Evolutionary conservation across 2,797 vertebrate species (phyloP), one percentile per base, ranked within the genome.

Genomic region (Thaleichthys pacificus): DNA sequence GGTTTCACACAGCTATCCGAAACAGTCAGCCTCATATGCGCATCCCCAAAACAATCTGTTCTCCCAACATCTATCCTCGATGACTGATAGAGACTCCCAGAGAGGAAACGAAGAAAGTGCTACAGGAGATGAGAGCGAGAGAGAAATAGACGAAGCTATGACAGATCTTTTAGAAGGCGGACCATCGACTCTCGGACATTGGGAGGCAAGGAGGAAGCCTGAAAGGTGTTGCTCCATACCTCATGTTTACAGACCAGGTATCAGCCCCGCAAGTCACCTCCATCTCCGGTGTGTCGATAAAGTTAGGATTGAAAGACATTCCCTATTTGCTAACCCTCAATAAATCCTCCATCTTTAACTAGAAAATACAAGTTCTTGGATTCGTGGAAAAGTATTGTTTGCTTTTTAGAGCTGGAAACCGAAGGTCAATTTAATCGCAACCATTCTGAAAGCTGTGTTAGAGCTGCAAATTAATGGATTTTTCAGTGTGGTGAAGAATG

Each of bases 31-130:
- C 88, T 79, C 79, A 79, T 68, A 65, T 70, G 73, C 77, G 81
- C 80, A 56, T 32, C 38, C 14, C 69, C 69, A 38, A 60, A 47
- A 69, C 69, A 71, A 71, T 73, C 72, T 73, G 75, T 70, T 74
- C 62, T 80, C 66, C 80, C 77, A 83, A 78, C 80, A 75, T 72
- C 84, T 77, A 83, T 21, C 35, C 66, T 71, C 66, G 72, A 84
- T 89, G 86, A 88, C 72, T 51, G 78, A 90, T 87, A 80, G 80
- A 85, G 82, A 75, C 75, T 85, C 84, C 82, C 81, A 73, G 66
- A 82, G 79, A 77, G 86, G 84, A 88, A 8, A 82, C 73, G 77
- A 88, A 90, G 77, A 88, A 89, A 79, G 81, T 86, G 73, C 84
- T 87, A 89, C 88, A 86, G 82, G 69, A 1, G 11, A 73, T 70